Evolutionary conservation across 1,140 invertebrate species (phyloP).

Genomic region (Drosophila bocqueti): DNA sequence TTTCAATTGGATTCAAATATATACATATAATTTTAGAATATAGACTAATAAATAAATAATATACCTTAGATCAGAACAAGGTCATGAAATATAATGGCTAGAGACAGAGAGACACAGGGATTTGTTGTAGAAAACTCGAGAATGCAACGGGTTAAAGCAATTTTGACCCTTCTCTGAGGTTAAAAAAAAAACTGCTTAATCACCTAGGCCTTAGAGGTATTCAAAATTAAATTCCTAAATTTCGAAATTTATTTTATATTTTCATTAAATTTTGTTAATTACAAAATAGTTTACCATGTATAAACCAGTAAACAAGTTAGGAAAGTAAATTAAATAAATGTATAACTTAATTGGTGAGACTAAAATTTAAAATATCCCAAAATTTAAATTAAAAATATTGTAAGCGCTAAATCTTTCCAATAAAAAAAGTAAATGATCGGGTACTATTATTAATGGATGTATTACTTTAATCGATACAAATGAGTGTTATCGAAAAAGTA

Average conservation of each 20-base stretch:
- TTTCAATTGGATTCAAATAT: background rate
- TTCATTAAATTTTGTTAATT: background rate
- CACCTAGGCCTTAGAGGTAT: no score
- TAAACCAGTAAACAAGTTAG: background rate
- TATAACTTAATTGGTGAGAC: background rate
- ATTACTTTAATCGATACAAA: background rate
- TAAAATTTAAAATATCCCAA: background rate
- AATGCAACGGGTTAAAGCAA: no score
- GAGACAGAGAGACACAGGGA: no score
- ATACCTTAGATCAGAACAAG: background rate
- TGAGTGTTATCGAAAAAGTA: background rate
- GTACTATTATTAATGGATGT: background rate
- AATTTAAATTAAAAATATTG: background rate
- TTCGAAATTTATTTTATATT: background rate
- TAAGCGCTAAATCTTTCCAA: background rate
- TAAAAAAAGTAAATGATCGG: background rate
- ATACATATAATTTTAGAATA: background rate
- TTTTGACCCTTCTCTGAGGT: no score
- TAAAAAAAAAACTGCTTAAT: no score
- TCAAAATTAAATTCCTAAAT: background rate
- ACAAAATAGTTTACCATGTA: background rate
- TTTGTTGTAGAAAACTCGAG: no score
- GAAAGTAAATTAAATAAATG: background rate
- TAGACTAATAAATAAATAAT: background rate
- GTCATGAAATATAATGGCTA: background rate